Conservation (phyloP, 1,140 invertebrate species). For the Ruditapes philippinarum region DNA sequence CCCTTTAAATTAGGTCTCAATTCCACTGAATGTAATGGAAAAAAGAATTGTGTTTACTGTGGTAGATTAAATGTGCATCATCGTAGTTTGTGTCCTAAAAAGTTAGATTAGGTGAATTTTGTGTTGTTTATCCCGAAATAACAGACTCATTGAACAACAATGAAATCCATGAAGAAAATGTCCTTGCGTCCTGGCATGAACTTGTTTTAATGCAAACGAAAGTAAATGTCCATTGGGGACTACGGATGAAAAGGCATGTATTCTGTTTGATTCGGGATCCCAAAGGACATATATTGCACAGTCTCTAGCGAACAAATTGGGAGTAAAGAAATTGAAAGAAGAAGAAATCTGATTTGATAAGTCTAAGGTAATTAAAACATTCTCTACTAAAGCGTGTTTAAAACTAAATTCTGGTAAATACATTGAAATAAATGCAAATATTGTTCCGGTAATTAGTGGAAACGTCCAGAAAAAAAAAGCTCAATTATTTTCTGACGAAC, state of each 20-base stretch:
- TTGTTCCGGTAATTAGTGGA: slow-evolving; percentile 23
- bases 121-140: too few species aligned
- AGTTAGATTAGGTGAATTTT: too few species aligned
- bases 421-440: slow-evolving; percentile 4
- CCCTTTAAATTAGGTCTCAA: too few species aligned
- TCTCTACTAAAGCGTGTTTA: not conserved
- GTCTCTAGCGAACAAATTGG: not conserved
- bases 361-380: not conserved
- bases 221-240: not conserved
- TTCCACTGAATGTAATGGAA: too few species aligned
- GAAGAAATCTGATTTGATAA: not conserved
- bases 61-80: too few species aligned
- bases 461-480: not conserved
- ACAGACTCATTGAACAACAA: too few species aligned
- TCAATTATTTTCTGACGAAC: not conserved
- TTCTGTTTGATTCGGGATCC: not conserved
- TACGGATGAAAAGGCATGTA: not conserved
- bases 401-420: not conserved
- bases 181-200: not conserved
- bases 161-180: too few species aligned
- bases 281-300: not conserved
- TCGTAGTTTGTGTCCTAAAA: too few species aligned
- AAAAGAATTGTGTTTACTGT: too few species aligned
- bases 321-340: not conserved
- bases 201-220: slow-evolving; percentile 41